phyloP scores from a whole-genome alignment of 2,797 vertebrate genomes.

The Cuculus canorus region DNA sequence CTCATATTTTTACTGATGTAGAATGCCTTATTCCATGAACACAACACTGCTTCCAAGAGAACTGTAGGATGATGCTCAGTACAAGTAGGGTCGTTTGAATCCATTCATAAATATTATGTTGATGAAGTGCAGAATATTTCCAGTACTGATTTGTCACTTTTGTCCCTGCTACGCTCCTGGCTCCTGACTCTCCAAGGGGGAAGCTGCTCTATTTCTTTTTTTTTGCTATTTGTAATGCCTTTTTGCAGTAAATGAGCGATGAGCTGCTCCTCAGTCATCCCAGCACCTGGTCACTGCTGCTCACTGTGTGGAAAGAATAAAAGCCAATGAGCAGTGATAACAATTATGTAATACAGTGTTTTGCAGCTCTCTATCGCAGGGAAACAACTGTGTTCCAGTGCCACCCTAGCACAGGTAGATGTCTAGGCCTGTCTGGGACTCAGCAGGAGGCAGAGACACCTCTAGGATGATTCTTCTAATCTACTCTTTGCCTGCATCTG shows the following conservation, averaged over 20 bases:
- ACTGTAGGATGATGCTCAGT: background rate
- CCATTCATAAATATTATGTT: background rate
- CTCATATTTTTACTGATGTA: background rate
- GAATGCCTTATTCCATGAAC: background rate
- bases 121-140: background rate
- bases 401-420: background rate
- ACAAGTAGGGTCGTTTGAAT: background rate
- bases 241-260: background rate
- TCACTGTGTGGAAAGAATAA: background rate
- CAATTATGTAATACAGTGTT: constrained; percentile 54
- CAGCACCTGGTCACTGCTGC: background rate
- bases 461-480: background rate
- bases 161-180: background rate
- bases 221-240: background rate
- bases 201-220: background rate
- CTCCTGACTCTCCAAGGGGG: background rate
- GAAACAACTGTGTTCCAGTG: constrained; percentile 27
- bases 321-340: constrained; percentile 48
- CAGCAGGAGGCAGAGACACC: constrained; percentile 25
- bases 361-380: background rate
- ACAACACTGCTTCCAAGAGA: background rate
- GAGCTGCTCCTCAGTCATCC: background rate
- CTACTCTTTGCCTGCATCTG: background rate
- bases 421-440: background rate
- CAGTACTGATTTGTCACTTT: background rate